Conservation (phyloP, 2,888 invertebrate species). For the Erebia aethiops region DNA sequence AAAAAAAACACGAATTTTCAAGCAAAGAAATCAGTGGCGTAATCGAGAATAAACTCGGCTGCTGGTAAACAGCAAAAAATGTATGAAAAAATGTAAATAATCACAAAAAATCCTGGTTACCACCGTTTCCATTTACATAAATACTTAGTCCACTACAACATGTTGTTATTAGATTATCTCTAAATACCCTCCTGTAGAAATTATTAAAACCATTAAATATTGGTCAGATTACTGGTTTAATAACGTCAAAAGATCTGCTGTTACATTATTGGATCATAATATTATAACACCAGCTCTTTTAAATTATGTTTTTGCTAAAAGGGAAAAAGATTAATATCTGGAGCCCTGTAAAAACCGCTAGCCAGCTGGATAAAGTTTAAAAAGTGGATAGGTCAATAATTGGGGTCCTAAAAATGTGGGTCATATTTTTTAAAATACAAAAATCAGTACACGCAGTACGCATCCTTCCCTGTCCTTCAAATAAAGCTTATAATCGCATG, state of each 20-base stretch:
- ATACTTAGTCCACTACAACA: constrained; percentile 52
- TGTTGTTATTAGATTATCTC: constrained; percentile 42
- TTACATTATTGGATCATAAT: constrained; percentile 33
- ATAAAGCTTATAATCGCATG: constrained; percentile 72
- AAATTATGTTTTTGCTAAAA: constrained; percentile 18
- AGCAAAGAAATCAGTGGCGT: constrained; percentile 44
- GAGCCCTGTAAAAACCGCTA: constrained; percentile 47
- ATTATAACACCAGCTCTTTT: constrained; percentile 40
- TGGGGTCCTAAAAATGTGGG: constrained; percentile 8
- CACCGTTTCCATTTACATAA: constrained; percentile 53
- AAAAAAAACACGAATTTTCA: constrained; percentile 27
- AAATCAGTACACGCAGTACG: constrained; percentile 32
- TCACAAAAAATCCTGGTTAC: constrained; percentile 73
- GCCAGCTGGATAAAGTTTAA: constrained; percentile 17
- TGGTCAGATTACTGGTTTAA: constrained; percentile 3
- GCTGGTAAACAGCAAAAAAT: constrained; percentile 70
- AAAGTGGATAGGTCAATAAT: constrained; percentile 5
- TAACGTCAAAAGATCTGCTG: constrained; percentile 49
- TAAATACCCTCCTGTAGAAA: constrained; percentile 28
- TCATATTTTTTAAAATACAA: background rate
- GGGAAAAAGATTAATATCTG: constrained; percentile 34
- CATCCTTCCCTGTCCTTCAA: constrained; percentile 76
- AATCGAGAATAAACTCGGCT: constrained; percentile 47
- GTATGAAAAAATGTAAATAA: constrained; percentile 34
- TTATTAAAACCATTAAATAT: constrained; percentile 20